Conservation (phyloP, 2,113 vertebrate species). For the Phainopepla nitens region DNA sequence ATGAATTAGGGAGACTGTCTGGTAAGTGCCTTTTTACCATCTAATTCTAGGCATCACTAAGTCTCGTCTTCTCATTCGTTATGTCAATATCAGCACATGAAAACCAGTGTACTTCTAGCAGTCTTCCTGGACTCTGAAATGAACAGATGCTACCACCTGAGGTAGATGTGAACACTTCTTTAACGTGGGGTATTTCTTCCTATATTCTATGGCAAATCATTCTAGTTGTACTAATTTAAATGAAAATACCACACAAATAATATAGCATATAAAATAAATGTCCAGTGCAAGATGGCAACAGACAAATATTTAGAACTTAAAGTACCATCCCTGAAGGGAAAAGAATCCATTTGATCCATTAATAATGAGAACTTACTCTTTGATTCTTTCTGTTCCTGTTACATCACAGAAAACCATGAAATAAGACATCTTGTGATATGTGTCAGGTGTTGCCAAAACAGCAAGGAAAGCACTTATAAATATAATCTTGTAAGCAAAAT, state of each 20-base stretch:
- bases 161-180: not conserved
- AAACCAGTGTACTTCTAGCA: not conserved
- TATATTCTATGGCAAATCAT: not conserved
- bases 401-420: not conserved
- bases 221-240: not conserved
- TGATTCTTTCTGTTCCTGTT: slow-evolving; percentile 39
- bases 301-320: not conserved
- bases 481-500: not conserved
- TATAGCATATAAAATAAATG: not conserved
- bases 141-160: not conserved
- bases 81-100: not conserved
- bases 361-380: slow-evolving; percentile 31
- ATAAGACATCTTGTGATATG: not conserved
- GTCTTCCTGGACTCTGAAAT: not conserved
- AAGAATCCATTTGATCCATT: slow-evolving; percentile 30
- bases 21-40: not conserved
- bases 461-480: not conserved
- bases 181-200: not conserved
- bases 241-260: not conserved
- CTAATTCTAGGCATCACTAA: not conserved
- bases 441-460: not conserved
- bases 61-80: not conserved
- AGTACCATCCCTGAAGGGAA: not conserved
- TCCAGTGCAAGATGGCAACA: not conserved
- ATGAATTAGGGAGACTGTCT: not conserved